Conservation (phyloP, 2,113 vertebrate genomes). For the Tautogolabrus adspersus region DNA sequence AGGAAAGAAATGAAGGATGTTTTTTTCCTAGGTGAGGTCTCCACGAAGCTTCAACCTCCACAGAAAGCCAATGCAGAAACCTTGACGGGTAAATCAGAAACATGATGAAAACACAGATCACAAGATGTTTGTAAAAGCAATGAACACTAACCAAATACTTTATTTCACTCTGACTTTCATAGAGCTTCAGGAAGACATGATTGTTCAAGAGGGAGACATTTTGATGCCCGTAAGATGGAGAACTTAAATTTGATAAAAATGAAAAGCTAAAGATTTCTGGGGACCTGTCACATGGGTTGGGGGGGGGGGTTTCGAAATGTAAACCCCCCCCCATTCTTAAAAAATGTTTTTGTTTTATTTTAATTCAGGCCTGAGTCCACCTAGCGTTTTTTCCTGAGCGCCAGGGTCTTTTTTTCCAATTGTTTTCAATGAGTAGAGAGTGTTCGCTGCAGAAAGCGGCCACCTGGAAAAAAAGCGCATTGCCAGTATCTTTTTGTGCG, state of each 20-base stretch:
- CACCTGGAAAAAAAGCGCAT: too few species aligned
- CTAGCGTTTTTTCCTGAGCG: too few species aligned
- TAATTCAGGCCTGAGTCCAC: too few species aligned
- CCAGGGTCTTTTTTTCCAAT: too few species aligned
- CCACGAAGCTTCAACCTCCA: neutral
- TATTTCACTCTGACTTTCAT: neutral
- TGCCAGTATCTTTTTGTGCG: too few species aligned
- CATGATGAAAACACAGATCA: neutral
- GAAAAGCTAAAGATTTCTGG: too few species aligned
- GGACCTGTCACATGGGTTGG: too few species aligned
- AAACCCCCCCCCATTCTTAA: too few species aligned
- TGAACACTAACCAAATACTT: neutral
- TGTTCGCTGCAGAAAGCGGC: too few species aligned
- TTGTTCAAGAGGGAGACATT: conserved; percentile 55
- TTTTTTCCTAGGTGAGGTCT: neutral
- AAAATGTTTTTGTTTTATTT: too few species aligned
- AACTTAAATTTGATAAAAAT: neutral
- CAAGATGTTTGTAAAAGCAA: neutral
- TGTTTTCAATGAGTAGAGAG: too few species aligned
- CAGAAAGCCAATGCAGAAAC: conserved; percentile 34
- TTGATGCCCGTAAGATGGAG: conserved; percentile 32
- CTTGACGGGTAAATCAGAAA: conserved; percentile 30
- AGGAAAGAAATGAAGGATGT: neutral
- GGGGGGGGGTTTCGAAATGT: too few species aligned
- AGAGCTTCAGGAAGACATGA: neutral